Evolutionary conservation across 2,888 invertebrate species (phyloP).

Genomic region (Seira musarum): DNA sequence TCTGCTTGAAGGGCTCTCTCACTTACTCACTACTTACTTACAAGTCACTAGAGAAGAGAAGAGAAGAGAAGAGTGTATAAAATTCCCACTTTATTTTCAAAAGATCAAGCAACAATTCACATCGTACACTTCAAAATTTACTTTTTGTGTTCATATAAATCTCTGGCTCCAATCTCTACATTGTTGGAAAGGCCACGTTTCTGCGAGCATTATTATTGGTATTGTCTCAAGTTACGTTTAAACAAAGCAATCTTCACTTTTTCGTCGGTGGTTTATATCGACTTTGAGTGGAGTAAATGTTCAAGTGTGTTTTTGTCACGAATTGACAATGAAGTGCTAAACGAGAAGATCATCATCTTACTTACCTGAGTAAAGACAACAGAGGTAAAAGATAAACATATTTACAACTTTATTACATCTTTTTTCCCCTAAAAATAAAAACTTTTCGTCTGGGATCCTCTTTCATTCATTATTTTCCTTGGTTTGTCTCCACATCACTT

Average conservation of each 20-base stretch:
- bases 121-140: too few species aligned
- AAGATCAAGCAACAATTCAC: too few species aligned
- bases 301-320: slow-evolving; percentile 50
- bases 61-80: too few species aligned
- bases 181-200: slow-evolving; percentile 27
- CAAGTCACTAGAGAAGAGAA: too few species aligned
- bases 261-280: slow-evolving; percentile 17
- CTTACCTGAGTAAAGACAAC: slow-evolving; percentile 44
- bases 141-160: slow-evolving; percentile 39
- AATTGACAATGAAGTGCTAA: slow-evolving; percentile 54
- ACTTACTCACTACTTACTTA: slow-evolving; percentile 20
- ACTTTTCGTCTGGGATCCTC: slow-evolving; percentile 2
- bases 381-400: slow-evolving; percentile 43
- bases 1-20: slow-evolving; percentile 36
- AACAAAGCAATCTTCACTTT: slow-evolving; percentile 45
- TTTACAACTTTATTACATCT: slow-evolving; percentile 21
- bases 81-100: too few species aligned
- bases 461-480: slow-evolving; percentile 38
- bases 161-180: slow-evolving; percentile 56
- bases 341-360: slow-evolving; percentile 29
- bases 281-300: slow-evolving; percentile 24
- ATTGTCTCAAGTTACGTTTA: slow-evolving; percentile 58
- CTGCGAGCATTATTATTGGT: too few species aligned
- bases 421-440: too few species aligned
- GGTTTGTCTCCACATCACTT: too few species aligned